Base-by-base conservation (phyloP, 1,140 invertebrate species). In the Choristoneura fumiferana region DNA sequence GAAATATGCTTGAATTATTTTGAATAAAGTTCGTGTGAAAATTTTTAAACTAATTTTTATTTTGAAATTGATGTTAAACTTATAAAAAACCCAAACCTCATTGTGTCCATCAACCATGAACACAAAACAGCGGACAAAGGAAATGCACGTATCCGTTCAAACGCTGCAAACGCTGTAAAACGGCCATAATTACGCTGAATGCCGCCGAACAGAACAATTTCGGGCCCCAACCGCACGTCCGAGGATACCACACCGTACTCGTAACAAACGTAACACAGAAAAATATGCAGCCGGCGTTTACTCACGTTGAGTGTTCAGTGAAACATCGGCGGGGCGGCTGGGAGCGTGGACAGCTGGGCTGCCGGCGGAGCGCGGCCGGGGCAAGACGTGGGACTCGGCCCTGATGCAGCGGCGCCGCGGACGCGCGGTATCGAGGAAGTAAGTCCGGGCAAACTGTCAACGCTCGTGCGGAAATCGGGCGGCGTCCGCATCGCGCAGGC, bases 361-460 rank as follows among this genome's bases (percentile, higher is more conserved):
- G 67, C 69, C 71, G 67, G 66, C 71, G 66, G 75, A 69, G 76
- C 85, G 72, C 77, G 67, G 73, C 73, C 67, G 67, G 75, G 67
- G 73, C 68, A 69, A 67, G 74, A 65, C 76, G 61, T 69, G 62
- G 65, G 66, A 68, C 65, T 85, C 73, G 76, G 75, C 70, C 69
- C 76, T 73, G 73, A 63, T 72, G 73, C 73, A 81, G 73, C 76
- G 68, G 65, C 58, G 79, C 81, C 87, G 80, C 87, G 81, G 83
- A 90, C 89, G 82, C 88, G 87, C 87, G 81, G 81, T 86, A 73
- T 84, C 87, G 84, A 87, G 85, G 85, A 88, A 88, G 82, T 83
- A 80, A 76, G 78, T 81, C 83, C 82, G 70, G 77, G 78, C 79
- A 72, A 84, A 87, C 84, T 84, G 81, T 86, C 81, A 83, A 75